phyloP scores from a whole-genome alignment of 2,113 vertebrate species.

The Cebus imitator region DNA sequence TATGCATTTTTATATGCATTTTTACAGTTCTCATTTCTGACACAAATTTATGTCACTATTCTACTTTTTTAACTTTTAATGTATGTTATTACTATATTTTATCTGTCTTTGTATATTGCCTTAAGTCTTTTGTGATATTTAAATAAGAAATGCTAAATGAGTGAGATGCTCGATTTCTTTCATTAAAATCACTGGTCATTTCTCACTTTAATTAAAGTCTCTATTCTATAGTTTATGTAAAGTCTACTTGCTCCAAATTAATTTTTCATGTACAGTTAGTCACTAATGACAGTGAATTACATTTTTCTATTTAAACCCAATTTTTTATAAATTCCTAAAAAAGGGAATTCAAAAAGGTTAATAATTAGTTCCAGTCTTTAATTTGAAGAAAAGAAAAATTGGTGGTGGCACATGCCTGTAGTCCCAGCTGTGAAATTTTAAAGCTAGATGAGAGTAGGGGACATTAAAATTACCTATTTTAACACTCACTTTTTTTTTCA shows the following conservation, averaged over 20 bases:
- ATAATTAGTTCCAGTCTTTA: not conserved
- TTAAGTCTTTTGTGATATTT: not conserved
- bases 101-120: not conserved
- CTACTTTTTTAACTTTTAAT: not conserved
- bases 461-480: not conserved
- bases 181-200: constrained; percentile 20
- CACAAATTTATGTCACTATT: not conserved
- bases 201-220: constrained; percentile 12
- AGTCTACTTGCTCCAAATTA: not conserved
- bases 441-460: not conserved
- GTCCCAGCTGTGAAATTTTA: not conserved
- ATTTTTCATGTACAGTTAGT: constrained; percentile 11
- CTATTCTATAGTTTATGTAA: constrained; percentile 19
- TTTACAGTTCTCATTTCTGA: constrained; percentile 24
- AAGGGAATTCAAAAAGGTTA: not conserved
- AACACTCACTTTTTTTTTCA: not conserved
- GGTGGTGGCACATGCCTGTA: not conserved
- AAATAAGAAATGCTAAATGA: constrained; percentile 6
- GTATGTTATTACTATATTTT: not conserved
- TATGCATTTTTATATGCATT: not conserved
- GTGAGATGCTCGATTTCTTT: not conserved
- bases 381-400: constrained; percentile 11
- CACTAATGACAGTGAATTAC: not conserved
- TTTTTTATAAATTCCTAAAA: constrained; percentile 13
- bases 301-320: constrained; percentile 32